These are phyloP conservation scores for Mormyrus lacerda DNA, from an alignment of 2,113 vertebrate genomes.

Conservation along the genomic window DNA sequence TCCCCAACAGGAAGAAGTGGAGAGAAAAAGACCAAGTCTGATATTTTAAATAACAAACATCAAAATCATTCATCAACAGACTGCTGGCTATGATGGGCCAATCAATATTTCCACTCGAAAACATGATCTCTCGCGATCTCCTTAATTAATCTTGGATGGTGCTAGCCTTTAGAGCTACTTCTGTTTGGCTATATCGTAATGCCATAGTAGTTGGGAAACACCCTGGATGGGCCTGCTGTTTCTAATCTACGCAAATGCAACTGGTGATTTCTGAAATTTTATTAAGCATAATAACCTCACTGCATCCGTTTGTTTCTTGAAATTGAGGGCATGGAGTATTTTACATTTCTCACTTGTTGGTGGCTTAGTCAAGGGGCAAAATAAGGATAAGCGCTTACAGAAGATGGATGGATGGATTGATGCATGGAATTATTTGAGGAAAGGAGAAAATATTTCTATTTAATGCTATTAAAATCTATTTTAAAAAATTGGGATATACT, in stretches of 20 bases:
- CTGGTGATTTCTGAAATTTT: not conserved
- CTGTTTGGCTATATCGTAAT: conserved; percentile 31
- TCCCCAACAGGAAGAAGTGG: not conserved
- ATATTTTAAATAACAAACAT: conserved; percentile 44
- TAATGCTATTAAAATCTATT: not conserved
- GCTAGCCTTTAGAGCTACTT: conserved; percentile 31
- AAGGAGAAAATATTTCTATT: not conserved
- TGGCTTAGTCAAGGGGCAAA: not conserved
- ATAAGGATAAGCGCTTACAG: not conserved
- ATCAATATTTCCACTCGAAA: conserved; percentile 54
- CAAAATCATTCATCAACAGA: conserved; percentile 53
- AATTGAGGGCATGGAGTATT: not conserved
- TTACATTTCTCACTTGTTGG: not conserved
- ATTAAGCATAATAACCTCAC: not conserved
- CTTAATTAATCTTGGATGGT: conserved; percentile 49
- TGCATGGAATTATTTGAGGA: not conserved
- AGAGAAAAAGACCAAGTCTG: conserved; percentile 14
- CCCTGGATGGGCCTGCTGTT: conserved; percentile 41
- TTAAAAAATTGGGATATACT: not conserved
- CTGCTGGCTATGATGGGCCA: conserved; percentile 35
- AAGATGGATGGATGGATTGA: not conserved
- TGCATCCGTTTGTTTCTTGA: not conserved
- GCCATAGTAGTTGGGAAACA: conserved; percentile 51
- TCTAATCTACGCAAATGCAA: conserved; percentile 27
- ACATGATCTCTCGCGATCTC: conserved; percentile 42